Percentiles rank a stretch among this genome's conserved stretches.
phyloP scores from a whole-genome alignment of 2,113 vertebrate species.

The Microtus oregoni region DNA sequence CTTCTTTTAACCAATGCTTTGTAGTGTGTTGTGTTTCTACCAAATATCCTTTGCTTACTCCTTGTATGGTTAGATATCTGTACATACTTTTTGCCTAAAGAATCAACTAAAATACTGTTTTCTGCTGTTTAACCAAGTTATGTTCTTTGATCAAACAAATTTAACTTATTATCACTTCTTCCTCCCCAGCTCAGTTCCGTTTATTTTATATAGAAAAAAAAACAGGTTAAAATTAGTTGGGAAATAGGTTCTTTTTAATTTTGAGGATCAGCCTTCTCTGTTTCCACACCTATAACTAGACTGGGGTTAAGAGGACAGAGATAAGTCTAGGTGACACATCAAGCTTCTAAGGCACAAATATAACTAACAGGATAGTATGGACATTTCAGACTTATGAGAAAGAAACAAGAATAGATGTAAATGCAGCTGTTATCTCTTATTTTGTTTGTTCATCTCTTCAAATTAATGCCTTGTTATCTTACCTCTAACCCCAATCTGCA shows the following conservation, averaged over 20 bases:
- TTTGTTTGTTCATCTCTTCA: not conserved
- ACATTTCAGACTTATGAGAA: not conserved
- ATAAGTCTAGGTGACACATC: not conserved
- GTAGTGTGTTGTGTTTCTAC: not conserved
- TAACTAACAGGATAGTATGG: not conserved
- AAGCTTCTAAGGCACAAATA: not conserved
- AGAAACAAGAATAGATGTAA: slow-evolving; percentile 1
- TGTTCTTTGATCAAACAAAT: not conserved
- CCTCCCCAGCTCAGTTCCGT: not conserved
- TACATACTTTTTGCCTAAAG: not conserved
- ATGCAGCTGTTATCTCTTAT: not conserved
- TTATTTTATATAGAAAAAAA: slow-evolving; percentile 5
- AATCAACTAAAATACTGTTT: not conserved
- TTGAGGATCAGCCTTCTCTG: no score
- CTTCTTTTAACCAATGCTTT: not conserved
- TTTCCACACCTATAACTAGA: not conserved
- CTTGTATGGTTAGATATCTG: not conserved
- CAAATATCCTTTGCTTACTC: not conserved
- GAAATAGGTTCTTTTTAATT: not conserved
- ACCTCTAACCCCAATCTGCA: not conserved
- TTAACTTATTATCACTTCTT: not conserved
- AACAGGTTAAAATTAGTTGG: not conserved
- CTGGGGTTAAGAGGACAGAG: not conserved
- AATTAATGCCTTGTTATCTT: not conserved
- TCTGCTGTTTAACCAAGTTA: slow-evolving; percentile 19